Evolutionary conservation across 2,888 invertebrate species (phyloP).

Genomic region (Bunonema sp.): DNA sequence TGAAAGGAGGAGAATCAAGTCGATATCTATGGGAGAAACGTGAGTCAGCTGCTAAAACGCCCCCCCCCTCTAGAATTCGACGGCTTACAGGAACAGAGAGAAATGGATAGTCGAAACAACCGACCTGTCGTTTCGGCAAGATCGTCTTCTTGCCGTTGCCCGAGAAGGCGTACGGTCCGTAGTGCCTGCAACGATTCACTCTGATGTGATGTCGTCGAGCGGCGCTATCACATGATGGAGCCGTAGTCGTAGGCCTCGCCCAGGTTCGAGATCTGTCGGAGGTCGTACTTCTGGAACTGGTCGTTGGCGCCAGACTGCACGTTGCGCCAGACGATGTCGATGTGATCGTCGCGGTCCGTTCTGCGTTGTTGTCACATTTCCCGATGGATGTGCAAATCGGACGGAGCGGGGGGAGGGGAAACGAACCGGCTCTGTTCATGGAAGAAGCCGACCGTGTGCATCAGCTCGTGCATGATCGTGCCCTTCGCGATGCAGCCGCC

Average conservation of each 20-base stretch:
- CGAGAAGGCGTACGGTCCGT: constrained; percentile 43
- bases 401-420: neutral
- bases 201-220: constrained; percentile 18
- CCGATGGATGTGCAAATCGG: neutral
- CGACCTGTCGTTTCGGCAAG: constrained; percentile 21
- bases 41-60: too few species aligned
- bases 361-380: constrained; percentile 14
- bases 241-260: constrained; percentile 28
- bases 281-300: constrained; percentile 42
- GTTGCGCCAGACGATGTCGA: constrained; percentile 45
- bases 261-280: constrained; percentile 5
- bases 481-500: constrained; percentile 5
- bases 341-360: constrained; percentile 47
- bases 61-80: too few species aligned
- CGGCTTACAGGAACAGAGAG: too few species aligned
- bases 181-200: constrained; percentile 27
- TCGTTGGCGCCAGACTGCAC: constrained; percentile 44
- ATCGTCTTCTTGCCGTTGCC: constrained; percentile 40
- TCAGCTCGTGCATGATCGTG: constrained; percentile 32
- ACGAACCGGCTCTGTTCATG: constrained; percentile 36
- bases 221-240: constrained; percentile 42
- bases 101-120: too few species aligned
- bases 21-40: too few species aligned
- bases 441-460: constrained; percentile 43
- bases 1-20: too few species aligned